Percentiles rank a stretch among this genome's conserved stretches.
These are phyloP conservation scores for Ecdyonurus torrentis DNA, from an alignment of 2,888 invertebrate species.

Conservation along the genomic window DNA sequence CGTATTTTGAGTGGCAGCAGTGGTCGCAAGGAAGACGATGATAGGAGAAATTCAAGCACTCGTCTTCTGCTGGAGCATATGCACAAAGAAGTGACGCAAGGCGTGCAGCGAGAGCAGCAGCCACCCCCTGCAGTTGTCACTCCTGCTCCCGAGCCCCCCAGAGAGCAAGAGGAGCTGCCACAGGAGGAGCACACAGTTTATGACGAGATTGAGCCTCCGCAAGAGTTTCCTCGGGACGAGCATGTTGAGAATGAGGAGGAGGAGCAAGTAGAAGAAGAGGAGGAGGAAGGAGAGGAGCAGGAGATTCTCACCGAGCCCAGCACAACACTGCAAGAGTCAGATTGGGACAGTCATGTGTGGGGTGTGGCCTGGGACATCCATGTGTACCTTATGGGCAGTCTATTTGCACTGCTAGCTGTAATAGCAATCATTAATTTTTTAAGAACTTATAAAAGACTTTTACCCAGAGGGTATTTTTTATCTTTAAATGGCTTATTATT, in stretches of 20 bases:
- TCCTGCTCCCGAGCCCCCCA: conserved; percentile 6
- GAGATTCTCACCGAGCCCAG: neutral
- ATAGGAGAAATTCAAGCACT: conserved; percentile 6
- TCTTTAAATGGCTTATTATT: conserved; percentile 70
- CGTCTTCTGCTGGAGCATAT: conserved; percentile 3
- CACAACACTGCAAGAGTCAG: neutral
- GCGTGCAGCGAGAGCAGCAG: conserved; percentile 6
- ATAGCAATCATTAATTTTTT: conserved; percentile 58
- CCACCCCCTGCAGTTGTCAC: conserved; percentile 8
- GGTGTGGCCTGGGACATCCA: conserved; percentile 83
- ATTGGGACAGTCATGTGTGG: conserved; percentile 31
- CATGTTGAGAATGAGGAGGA: conserved; percentile 18
- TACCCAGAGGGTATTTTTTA: conserved; percentile 76
- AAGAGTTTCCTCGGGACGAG: conserved; percentile 17
- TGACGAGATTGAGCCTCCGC: conserved; percentile 15
- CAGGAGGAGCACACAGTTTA: conserved; percentile 17
- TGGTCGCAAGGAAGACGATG: conserved; percentile 27
- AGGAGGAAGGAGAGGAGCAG: neutral
- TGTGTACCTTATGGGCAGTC: conserved; percentile 69
- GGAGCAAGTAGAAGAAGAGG: conserved; percentile 10
- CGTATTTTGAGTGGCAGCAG: conserved; percentile 73
- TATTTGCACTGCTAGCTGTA: conserved; percentile 68
- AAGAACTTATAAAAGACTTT: conserved; percentile 58
- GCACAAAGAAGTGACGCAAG: conserved; percentile 6
- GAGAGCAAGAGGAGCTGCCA: conserved; percentile 15